Base-by-base conservation (phyloP, 2,113 vertebrate genomes). In the Lepisosteus osseus region DNA sequence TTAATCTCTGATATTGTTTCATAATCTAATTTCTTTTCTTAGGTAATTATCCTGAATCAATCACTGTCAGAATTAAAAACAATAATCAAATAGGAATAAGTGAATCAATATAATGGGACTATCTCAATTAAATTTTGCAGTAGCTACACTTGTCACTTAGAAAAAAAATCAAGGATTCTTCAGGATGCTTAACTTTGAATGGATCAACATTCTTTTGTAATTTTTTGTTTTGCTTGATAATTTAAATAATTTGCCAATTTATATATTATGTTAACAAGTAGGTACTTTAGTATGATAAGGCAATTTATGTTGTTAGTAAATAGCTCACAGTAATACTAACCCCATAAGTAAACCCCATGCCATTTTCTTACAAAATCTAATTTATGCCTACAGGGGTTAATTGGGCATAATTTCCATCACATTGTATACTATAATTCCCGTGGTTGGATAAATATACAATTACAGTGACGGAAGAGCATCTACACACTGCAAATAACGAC, bases 1-100 rank as follows among this genome's bases (percentile, higher is more conserved):
- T 72, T 90, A 91, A 86, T 87, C 82, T 86, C 55, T 77, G 85
- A 89, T 83, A 89, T 88, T 90, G 86, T 87, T 82, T 90, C 87
- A 79, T 92, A 93, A 94, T 89, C 80, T 90, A 90, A 90, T 94
- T 93, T 74, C 79, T 67, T 56, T 85, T 83, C 85, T 76, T 77
- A 80, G 71, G 86, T 91, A 92, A 94, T 94, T 92, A 90, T 79
- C 84, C 70, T 79, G 82, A 90, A 93, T 93, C 89, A 90, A 88
- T 94, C 91, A 93, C 85, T 92, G 90, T 93, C 90, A 78, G 76
- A 84, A 89, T 94, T 90, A 89, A 80, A 91, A 65, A 74, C 79
- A 85, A 80, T 86, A 90, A 94, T 93, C 84, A 87, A 77, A 86
- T 81, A 65, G 71, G 55, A 82, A 76, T 84, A 81, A 83, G 80